Conservation (phyloP, 2,888 invertebrate species). For the Ichneumon xanthorius region DNA sequence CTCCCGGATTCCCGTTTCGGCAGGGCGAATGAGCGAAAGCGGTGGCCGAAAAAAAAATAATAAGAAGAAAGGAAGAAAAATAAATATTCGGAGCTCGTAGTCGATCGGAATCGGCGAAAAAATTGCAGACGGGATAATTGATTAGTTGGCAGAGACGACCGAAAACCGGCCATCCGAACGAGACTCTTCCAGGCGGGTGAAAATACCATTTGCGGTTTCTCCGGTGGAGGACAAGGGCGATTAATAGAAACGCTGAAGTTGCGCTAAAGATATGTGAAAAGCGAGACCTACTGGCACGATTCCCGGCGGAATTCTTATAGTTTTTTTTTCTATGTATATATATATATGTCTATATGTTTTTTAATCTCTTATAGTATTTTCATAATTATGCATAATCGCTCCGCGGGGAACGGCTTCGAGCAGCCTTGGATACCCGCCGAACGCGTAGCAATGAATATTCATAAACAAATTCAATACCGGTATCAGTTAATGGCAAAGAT, state of each 20-base stretch:
- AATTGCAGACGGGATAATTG: conserved; percentile 41
- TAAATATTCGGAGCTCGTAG: conserved; percentile 12
- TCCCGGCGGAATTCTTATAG: conserved; percentile 63
- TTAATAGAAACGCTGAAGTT: conserved; percentile 34
- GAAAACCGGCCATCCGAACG: conserved; percentile 25
- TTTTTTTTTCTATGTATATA: conserved; percentile 11
- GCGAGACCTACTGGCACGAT: conserved; percentile 70
- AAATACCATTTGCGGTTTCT: conserved; percentile 47
- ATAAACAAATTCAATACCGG: conserved; percentile 18
- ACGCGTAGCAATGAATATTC: conserved; percentile 32
- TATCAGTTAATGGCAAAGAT: background rate
- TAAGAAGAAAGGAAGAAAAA: background rate
- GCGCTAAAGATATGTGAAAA: background rate
- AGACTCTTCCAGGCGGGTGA: conserved; percentile 14
- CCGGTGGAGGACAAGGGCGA: conserved; percentile 17
- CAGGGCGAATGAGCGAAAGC: conserved; percentile 11
- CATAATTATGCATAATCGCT: conserved; percentile 53
- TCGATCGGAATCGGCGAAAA: background rate
- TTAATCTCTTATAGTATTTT: conserved; percentile 22
- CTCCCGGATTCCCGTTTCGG: conserved; percentile 41
- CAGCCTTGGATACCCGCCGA: background rate
- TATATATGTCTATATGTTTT: background rate
- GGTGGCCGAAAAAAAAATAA: background rate
- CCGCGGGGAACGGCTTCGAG: conserved; percentile 4
- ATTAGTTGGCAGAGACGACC: conserved; percentile 46